Base-by-base conservation (phyloP, 2,888 invertebrate genomes). In the Toxonevra muliebris region DNA sequence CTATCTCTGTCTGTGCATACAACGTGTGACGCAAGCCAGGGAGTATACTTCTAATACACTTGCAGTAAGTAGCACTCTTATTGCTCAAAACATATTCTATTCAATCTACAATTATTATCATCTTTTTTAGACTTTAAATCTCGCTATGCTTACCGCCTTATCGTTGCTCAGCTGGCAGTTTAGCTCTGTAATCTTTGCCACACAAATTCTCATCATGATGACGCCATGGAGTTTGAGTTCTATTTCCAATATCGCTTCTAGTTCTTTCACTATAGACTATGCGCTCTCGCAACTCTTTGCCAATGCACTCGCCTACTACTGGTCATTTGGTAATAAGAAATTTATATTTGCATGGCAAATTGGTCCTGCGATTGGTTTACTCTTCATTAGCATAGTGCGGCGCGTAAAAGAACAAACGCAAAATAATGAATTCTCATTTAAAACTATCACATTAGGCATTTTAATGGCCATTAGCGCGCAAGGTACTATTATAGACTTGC, bases 121-220 rank as follows among this genome's bases (percentile, higher is more conserved):
- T 43, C 20, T 15, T 58, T 12, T 8, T 12, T 54, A 54, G 67
- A 55, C 43, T 2, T n/a, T 61, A 1, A 57, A 81, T 61, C 75
- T 85, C 64, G 78, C 82, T 0, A 63, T 80, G 48, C 76, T 85
- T 45, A 85, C 84, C 54, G 80, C 84, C 8, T 76, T 81, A 45
- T 80, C 84, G 1, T 76, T 80, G 0, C 81, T 90, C 0, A 89
- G 88, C 74, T 93, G 93, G 91, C 92, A 95, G 84, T 94, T 96
- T 86, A 90, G 94, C 0, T 93, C 94, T 76, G 93, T 95, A 78
- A 90, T 94, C 66, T 89, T 94, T 75, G 87, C 92, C 4, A 93
- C 93, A 0, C 94, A 95, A 82, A 87, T 90, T 0, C 84, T 91
- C 7, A 91, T 93, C 4, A 87, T 95, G 72, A 90, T 93, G 76